These are phyloP conservation scores for Theristus sp. DNA, from an alignment of 2,888 invertebrate genomes.

Conservation along the genomic window DNA sequence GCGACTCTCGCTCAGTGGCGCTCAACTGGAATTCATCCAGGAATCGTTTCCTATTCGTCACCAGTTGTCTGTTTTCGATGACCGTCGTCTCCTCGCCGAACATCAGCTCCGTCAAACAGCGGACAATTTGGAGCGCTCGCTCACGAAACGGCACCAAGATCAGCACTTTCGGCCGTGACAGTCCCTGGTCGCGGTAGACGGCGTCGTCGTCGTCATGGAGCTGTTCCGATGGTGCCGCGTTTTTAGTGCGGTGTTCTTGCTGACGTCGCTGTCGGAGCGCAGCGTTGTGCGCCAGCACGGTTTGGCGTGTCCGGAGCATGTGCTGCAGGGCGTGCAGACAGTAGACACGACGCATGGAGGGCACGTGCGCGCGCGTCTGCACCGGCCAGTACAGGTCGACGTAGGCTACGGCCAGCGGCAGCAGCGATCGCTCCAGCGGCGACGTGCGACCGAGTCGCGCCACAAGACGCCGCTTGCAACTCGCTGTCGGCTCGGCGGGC, in stretches of 20 bases:
- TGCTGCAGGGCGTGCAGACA: constrained; percentile 77
- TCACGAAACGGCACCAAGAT: constrained; percentile 75
- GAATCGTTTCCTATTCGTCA: constrained; percentile 67
- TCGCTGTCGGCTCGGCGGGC: too few species aligned
- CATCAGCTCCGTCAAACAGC: constrained; percentile 16
- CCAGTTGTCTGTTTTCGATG: constrained; percentile 20
- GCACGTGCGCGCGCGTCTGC: neutral
- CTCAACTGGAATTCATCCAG: constrained; percentile 57
- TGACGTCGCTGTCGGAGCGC: constrained; percentile 7
- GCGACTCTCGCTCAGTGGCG: too few species aligned
- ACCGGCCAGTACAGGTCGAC: neutral
- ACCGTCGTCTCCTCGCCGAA: constrained; percentile 12
- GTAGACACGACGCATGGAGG: constrained; percentile 36
- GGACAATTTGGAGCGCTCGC: constrained; percentile 47
- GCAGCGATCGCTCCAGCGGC: too few species aligned
- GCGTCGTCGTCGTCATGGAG: neutral
- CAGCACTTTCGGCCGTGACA: constrained; percentile 74
- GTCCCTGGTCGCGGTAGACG: too few species aligned
- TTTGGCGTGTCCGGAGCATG: constrained; percentile 52
- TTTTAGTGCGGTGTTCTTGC: neutral
- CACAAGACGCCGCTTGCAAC: too few species aligned
- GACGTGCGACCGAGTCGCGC: too few species aligned
- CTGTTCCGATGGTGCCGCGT: neutral
- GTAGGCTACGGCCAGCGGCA: neutral
- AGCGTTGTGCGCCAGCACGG: constrained; percentile 45